Conservation (phyloP, 2,888 invertebrate genomes). For the Aleiodes testaceus region DNA sequence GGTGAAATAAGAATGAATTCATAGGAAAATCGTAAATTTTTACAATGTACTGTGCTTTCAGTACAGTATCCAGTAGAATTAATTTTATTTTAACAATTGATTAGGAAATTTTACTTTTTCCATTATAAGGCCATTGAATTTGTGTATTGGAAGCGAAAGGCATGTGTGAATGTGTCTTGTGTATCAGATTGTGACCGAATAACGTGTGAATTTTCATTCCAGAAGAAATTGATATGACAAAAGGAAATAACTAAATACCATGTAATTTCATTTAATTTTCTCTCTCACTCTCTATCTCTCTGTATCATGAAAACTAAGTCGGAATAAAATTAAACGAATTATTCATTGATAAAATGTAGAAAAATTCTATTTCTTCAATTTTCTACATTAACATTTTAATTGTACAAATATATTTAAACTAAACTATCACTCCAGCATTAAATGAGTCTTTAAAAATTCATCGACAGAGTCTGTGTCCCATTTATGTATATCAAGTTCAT, state of each 20-base stretch:
- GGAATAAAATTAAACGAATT: neutral
- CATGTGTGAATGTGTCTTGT: conserved; percentile 1
- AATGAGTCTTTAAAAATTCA: conserved; percentile 94
- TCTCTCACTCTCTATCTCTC: no score
- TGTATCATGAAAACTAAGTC: conserved; percentile 17
- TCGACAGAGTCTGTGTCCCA: conserved; percentile 99
- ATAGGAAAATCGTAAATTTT: conserved; percentile 8
- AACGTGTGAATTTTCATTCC: conserved; percentile 16
- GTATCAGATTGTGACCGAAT: neutral
- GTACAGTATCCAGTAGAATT: neutral
- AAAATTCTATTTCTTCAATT: conserved; percentile 3
- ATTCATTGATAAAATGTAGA: conserved; percentile 4
- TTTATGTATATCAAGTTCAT: conserved; percentile 95
- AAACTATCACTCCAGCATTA: conserved; percentile 70
- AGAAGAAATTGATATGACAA: neutral
- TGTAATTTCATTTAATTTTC: conserved; percentile 20
- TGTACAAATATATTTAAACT: neutral
- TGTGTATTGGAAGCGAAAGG: neutral
- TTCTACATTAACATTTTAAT: neutral
- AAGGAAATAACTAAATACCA: conserved; percentile 4
- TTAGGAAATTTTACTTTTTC: neutral
- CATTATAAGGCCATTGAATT: no score
- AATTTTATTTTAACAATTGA: neutral
- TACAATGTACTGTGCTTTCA: conserved; percentile 2
- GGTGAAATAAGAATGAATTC: no score